Base-by-base conservation (phyloP, 2,113 vertebrate genomes). In the Erinaceus europaeus region DNA sequence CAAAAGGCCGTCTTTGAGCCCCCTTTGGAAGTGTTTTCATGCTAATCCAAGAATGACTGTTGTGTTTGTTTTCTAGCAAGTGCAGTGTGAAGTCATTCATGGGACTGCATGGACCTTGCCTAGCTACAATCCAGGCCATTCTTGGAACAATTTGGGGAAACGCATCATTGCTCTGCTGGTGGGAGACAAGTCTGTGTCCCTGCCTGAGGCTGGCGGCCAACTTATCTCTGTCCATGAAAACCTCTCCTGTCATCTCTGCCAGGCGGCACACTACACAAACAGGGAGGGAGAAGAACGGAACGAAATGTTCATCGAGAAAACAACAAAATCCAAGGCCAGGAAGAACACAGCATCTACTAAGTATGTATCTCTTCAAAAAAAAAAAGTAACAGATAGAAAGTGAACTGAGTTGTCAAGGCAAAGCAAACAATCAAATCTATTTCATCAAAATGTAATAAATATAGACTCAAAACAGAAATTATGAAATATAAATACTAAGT, bases 91-190 rank as follows among this genome's bases (percentile, higher is more conserved):
- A 90, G 65, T 72, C 74, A 80, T 95, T 91, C 89, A 94, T 73
- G 67, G 53, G 94, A 59, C 95, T 85, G 2, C 88, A 77, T 61
- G 94, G 93, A 89, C 89, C 81, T 88, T 81, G 85, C 93, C 91
- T 95, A 86, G 84, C 91, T 82, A 85, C 75, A 94, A 94, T 92
- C 82, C 79, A 92, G 87, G 83, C 82, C 87, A 80, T 90, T 93
- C 91, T 94, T 94, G 93, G 91, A 96, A 94, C 93, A 94, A 95
- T 95, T 84, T 77, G 67, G 74, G 81, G 81, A 89, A 96, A 94
- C 20, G 94, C 92, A 93, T 95, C 92, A 95, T 92, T 79, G 87
- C 92, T 91, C 89, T 89, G 81, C 93, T 95, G 72, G 82, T 95
- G 62, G 94, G 92, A 93, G 87, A 94, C 82, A 92, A 94, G 87